Evolutionary conservation across 2,113 vertebrate genomes (phyloP).

Genomic region (Nannospalax galili): DNA sequence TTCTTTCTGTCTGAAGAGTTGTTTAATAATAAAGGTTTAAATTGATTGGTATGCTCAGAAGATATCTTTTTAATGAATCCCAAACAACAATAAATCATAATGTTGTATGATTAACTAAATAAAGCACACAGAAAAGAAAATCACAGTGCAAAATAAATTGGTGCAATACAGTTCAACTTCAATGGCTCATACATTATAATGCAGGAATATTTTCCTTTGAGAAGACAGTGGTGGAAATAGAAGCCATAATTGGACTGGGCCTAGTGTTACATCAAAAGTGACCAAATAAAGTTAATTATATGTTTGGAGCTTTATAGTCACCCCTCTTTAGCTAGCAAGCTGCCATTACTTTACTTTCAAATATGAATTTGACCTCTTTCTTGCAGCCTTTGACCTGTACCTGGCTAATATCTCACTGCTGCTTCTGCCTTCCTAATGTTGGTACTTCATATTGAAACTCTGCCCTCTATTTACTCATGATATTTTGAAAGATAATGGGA

Average conservation of each 20-base stretch:
- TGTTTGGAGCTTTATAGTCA: not conserved
- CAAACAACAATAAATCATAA: constrained; percentile 80
- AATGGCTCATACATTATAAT: constrained; percentile 71
- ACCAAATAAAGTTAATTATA: not conserved
- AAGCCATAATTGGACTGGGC: not conserved
- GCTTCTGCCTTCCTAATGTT: not conserved
- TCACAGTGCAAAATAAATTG: constrained; percentile 69
- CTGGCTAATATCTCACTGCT: not conserved
- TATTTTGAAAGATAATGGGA: not conserved
- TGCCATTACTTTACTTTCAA: not conserved
- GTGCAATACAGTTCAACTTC: constrained; percentile 76
- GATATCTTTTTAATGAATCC: constrained; percentile 81
- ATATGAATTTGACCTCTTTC: not conserved
- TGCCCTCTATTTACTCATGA: not conserved
- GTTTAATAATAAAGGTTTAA: constrained; percentile 81
- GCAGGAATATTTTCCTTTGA: constrained; percentile 82
- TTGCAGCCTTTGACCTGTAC: not conserved
- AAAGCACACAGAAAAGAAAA: constrained; percentile 82
- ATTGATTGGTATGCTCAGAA: constrained; percentile 80
- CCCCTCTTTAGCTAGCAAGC: not conserved
- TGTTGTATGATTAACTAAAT: constrained; percentile 78
- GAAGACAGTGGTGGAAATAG: constrained; percentile 48
- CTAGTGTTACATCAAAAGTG: not conserved
- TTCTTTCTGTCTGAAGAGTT: constrained; percentile 58
- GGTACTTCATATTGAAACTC: not conserved